Conservation (phyloP, 2,797 vertebrate species). For the Sebastes vulpes region DNA sequence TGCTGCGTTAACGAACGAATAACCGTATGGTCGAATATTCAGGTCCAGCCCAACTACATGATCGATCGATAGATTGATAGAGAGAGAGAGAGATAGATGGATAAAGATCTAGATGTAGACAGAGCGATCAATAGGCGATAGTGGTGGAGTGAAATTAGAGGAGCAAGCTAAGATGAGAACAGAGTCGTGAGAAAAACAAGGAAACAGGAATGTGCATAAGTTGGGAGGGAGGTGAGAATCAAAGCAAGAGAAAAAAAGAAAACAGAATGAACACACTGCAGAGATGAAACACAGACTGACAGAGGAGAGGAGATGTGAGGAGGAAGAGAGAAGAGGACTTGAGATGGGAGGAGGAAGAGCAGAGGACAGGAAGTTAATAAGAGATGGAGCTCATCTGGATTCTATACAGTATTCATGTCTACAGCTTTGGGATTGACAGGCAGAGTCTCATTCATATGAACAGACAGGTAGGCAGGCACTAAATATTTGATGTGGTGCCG, state of each 20-base stretch:
- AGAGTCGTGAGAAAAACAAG: not conserved
- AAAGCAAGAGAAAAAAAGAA: not conserved
- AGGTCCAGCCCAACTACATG: too few species aligned
- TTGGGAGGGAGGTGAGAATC: not conserved
- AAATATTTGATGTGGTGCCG: slow-evolving; percentile 49
- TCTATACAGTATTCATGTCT: slow-evolving; percentile 51
- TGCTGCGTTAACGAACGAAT: too few species aligned
- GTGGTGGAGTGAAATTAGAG: not conserved
- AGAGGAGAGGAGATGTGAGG: not conserved
- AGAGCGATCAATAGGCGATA: not conserved
- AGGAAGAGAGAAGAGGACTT: not conserved
- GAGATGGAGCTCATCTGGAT: slow-evolving; percentile 55
- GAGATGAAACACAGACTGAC: slow-evolving; percentile 21
- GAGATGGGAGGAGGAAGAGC: slow-evolving; percentile 4
- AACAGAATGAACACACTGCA: slow-evolving; percentile 1
- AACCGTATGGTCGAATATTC: too few species aligned
- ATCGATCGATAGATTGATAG: too few species aligned
- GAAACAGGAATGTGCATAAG: not conserved
- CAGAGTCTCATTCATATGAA: slow-evolving; percentile 48
- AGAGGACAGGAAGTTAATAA: slow-evolving; percentile 43
- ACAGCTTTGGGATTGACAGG: slow-evolving; percentile 45
- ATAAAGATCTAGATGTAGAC: too few species aligned
- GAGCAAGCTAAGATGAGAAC: not conserved
- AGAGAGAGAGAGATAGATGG: too few species aligned
- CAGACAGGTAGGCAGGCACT: slow-evolving; percentile 21